phyloP scores from a whole-genome alignment of 2,113 vertebrate species.

The Crotalus horridus region DNA sequence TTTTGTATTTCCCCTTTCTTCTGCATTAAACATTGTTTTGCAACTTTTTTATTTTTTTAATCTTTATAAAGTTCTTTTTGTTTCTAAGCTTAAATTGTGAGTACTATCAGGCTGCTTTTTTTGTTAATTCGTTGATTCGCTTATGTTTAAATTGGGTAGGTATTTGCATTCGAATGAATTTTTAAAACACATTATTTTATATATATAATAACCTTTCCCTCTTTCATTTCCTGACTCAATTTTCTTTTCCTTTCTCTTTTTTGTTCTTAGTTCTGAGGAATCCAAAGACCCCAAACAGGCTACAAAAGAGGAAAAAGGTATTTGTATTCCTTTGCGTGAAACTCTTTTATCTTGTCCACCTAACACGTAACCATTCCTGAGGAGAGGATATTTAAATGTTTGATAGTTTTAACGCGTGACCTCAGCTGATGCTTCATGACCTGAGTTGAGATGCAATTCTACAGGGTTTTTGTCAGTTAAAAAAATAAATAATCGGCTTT shows the following conservation, averaged over 20 bases:
- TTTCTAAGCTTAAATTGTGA: slow-evolving; percentile 13
- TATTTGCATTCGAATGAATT: slow-evolving; percentile 62
- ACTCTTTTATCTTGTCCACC: neutral
- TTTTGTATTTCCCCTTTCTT: slow-evolving; percentile 56
- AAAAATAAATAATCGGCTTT: neutral
- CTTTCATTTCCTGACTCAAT: slow-evolving; percentile 6
- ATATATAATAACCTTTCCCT: neutral
- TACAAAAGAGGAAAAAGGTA: slow-evolving; percentile 91
- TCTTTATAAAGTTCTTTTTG: slow-evolving; percentile 42
- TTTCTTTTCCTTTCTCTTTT: slow-evolving; percentile 71
- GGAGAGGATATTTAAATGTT: neutral
- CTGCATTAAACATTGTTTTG: slow-evolving; percentile 48
- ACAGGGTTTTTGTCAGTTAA: neutral
- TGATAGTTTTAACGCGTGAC: neutral
- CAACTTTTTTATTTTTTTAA: slow-evolving; percentile 43
- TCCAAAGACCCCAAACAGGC: slow-evolving; percentile 77
- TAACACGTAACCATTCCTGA: neutral
- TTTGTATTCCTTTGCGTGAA: neutral
- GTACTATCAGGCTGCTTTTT: neutral
- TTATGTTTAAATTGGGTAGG: slow-evolving; percentile 60
- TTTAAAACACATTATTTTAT: slow-evolving; percentile 27
- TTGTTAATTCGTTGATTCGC: neutral
- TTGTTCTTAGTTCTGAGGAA: slow-evolving; percentile 78
- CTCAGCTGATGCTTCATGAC: neutral
- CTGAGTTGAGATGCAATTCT: neutral